Evolutionary conservation across 2,888 invertebrate genomes (phyloP), one percentile per base, ranked within the genome.

Genomic region (Philopedon plagiatum): DNA sequence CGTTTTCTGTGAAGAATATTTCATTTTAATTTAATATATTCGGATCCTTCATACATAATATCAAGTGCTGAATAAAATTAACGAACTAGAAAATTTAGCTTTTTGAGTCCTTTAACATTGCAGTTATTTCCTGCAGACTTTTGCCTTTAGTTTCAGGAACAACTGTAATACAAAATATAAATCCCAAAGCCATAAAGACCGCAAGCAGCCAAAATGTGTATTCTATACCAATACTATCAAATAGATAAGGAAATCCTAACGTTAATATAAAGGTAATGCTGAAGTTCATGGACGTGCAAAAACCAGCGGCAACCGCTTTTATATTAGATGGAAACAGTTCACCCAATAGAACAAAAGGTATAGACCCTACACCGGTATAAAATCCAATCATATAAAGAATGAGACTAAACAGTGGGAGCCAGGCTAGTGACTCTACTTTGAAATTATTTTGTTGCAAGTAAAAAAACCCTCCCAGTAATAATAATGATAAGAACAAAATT

Each of bases 321-420:
- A 94, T 91, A 77, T 93, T 92, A 0, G 91, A 86, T 23, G 96
- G 91, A 83, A 96, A 92, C 84, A 95, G 89, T 83, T 95, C 95
- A 0, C 93, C 91, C 88, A 94, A 90, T 34, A 95, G 90, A 0
- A 93, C 91, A 94, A 94, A 94, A 0, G 94, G 93, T 32, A 94
- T 83, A 0, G 93, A 92, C 1, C 96, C 94, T 71, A 92, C 90
- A 0, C 90, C 94, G 80, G 91, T 87, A 83, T 93, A 91, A 86
- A 94, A 94, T 0, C 91, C 89, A 60, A 91, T 86, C 72, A 93
- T 93, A 86, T 92, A 94, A 18, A 92, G 77, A 0, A 94, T 88
- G 56, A 94, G 84, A 0, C 93, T 90, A 4, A 90, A 82, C 5
- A 94, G 87, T 0, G 94, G 94, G 23, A 94, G 83, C 90, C 92